These are phyloP conservation scores for Meriones psammophilus DNA, from an alignment of 2,797 vertebrate species.

Conservation along the genomic window DNA sequence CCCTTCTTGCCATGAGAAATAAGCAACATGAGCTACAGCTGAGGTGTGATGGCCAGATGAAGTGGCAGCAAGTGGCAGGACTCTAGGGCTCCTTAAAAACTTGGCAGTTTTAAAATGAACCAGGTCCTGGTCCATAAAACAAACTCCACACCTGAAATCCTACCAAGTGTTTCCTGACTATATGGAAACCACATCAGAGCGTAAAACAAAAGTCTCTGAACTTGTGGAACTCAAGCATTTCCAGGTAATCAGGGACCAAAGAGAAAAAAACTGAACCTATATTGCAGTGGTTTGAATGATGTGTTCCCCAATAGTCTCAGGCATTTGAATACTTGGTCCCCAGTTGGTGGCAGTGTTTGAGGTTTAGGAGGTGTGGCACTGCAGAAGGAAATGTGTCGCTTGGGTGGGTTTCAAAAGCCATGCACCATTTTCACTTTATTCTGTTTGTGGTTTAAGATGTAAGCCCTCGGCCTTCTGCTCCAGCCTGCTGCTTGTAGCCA, in stretches of 20 bases:
- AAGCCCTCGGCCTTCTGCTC: background rate
- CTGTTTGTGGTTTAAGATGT: background rate
- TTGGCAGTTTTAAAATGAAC: slow-evolving; percentile 49
- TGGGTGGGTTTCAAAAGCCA: background rate
- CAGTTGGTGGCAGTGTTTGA: background rate
- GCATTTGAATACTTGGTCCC: background rate
- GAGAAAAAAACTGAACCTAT: background rate
- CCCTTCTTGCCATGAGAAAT: background rate
- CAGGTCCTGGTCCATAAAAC: slow-evolving; percentile 3
- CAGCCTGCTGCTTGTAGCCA: background rate
- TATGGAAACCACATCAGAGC: background rate
- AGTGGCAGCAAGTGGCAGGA: background rate
- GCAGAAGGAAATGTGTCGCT: background rate
- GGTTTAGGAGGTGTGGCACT: background rate
- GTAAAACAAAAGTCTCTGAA: slow-evolving; percentile 49
- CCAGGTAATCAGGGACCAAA: slow-evolving; percentile 39
- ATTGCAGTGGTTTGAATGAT: background rate
- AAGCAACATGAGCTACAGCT: background rate
- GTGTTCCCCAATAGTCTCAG: background rate
- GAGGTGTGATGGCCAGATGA: background rate
- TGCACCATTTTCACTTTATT: background rate
- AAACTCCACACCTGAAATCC: slow-evolving; percentile 35
- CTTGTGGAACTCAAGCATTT: slow-evolving; percentile 13
- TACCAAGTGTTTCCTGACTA: slow-evolving; percentile 37
- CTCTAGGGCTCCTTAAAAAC: slow-evolving; percentile 15